These are phyloP conservation scores for Dryoscopus gambensis DNA, from an alignment of 2,113 vertebrate genomes.

Conservation along the genomic window DNA sequence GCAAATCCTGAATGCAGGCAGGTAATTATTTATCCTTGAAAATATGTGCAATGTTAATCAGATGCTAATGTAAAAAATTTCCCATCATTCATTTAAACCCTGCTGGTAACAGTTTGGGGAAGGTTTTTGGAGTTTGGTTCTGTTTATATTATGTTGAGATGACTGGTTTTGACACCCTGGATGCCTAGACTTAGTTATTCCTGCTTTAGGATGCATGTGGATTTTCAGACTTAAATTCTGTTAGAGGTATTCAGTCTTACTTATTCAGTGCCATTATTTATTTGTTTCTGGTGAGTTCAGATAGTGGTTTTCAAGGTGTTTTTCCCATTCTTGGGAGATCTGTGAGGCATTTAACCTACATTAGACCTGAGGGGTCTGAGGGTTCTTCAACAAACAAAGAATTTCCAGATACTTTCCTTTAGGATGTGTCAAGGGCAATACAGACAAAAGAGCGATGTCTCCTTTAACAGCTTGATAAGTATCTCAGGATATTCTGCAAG, in stretches of 20 bases:
- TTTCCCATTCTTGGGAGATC: constrained; percentile 73
- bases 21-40: constrained; percentile 56
- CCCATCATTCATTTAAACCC: constrained; percentile 17
- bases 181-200: neutral
- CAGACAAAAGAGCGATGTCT: constrained; percentile 87
- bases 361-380: constrained; percentile 77
- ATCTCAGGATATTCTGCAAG: constrained; percentile 78
- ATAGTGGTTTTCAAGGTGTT: constrained; percentile 63
- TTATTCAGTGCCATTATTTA: neutral
- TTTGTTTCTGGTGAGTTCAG: constrained; percentile 47
- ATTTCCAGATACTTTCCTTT: constrained; percentile 79
- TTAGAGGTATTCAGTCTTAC: neutral
- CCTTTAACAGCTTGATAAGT: constrained; percentile 83
- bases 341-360: constrained; percentile 78
- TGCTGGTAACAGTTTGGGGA: neutral
- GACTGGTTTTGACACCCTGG: neutral
- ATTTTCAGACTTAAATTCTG: neutral
- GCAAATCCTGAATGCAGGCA: neutral
- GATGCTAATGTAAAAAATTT: constrained; percentile 42
- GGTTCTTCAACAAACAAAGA: constrained; percentile 82
- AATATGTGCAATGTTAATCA: constrained; percentile 58
- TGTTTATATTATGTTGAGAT: neutral
- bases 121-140: neutral
- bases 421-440: constrained; percentile 85
- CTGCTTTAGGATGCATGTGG: neutral